phyloP scores from a whole-genome alignment of 2,113 vertebrate species.

The Tupaia tana region DNA sequence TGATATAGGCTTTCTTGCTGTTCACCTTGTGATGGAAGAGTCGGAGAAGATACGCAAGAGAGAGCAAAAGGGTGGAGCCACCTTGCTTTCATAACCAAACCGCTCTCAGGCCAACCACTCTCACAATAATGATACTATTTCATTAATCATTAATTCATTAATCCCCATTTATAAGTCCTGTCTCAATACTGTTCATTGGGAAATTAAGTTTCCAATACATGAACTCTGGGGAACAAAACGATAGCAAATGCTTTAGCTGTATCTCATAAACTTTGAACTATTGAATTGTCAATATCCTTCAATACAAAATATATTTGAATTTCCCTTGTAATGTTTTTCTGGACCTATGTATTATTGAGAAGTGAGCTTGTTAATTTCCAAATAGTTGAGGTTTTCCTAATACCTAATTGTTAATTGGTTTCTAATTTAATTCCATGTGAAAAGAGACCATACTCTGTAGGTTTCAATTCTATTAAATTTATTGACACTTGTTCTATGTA shows the following conservation, averaged over 20 bases:
- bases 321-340: slow-evolving; percentile 32
- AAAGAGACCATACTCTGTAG: background rate
- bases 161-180: no score
- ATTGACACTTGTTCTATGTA: slow-evolving; percentile 39
- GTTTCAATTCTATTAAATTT: slow-evolving; percentile 41
- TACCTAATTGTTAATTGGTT: slow-evolving; percentile 49
- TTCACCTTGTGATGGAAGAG: no score
- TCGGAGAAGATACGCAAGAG: no score
- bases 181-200: no score
- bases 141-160: no score
- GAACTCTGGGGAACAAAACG: no score
- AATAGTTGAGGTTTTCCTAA: slow-evolving; percentile 26
- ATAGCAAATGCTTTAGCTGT: background rate
- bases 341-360: slow-evolving; percentile 37
- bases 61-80: no score
- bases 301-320: slow-evolving; percentile 35
- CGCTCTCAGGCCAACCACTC: no score
- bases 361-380: slow-evolving; percentile 41
- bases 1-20: no score
- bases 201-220: no score
- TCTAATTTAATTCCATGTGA: slow-evolving; percentile 45
- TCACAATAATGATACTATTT: no score
- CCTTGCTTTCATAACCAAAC: no score
- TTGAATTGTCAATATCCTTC: slow-evolving; percentile 28
- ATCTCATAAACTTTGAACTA: background rate